Evolutionary conservation across 2,797 vertebrate genomes (phyloP), one percentile per base, ranked within the genome.

Genomic region (Dallia pectoralis): DNA sequence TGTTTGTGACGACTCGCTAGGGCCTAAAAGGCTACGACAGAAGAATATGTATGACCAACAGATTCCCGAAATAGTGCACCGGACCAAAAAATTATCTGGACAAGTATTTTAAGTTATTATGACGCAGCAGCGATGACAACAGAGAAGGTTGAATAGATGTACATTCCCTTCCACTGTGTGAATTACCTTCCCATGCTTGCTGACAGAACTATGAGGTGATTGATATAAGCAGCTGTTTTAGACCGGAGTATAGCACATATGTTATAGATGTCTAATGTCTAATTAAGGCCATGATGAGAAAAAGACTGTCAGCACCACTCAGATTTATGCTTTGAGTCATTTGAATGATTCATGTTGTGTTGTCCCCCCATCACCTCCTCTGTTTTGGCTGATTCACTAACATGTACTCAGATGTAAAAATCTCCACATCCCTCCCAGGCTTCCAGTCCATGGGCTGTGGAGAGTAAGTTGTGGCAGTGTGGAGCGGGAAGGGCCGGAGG

Each of bases 401-500:
- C 25, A 62, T 27, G 59, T 62, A 25, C 59, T 29, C 59, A 62
- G 14, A 29, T 29, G 1, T 44, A 44, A 44, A 44, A 44, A 44
- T 7, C 2, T 16, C 19, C 33, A 4, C 22, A 25, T 18, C 25
- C 25, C 49, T 49, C 59, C 18, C 75, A 95, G 94, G 86, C 85
- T 1, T 88, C 86, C 67, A 91, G 92, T 78, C 87, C 81, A 0
- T 95, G 93, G 93, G 87, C 91, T 19, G 66, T 4, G 16, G 92
- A 94, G 77, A 81, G 84, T 59, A 61, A 77, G 7, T 27, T 2
- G 44, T 93, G 92, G 91, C 71, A 67, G 19, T 80, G 70, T 3
- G 81, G 16, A 61, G 71, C 82, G 0, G 74, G 69, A 36, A 67
- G 65, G 65, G 65, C 69, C 14, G 19, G 51, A 27, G 69, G 69